These are phyloP conservation scores for Chelonus formosanus DNA, from an alignment of 2,888 invertebrate species.

Conservation along the genomic window DNA sequence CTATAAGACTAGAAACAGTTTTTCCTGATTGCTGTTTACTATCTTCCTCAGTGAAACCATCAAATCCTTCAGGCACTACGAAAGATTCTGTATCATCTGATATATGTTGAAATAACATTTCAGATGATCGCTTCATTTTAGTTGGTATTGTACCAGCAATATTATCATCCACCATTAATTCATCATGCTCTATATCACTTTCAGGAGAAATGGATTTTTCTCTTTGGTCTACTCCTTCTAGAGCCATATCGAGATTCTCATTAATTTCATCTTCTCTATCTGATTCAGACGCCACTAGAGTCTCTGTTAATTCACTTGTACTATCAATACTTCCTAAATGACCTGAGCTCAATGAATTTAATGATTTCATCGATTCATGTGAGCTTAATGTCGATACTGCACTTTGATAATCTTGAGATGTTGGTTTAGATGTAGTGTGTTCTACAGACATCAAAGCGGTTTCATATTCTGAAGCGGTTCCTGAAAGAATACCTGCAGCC, in stretches of 20 bases:
- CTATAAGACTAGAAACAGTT: constrained; percentile 71
- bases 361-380: constrained; percentile 87
- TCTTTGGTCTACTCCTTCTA: constrained; percentile 46
- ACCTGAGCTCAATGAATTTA: constrained; percentile 89
- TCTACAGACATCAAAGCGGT: constrained; percentile 84
- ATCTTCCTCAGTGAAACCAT: constrained; percentile 51
- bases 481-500: constrained; percentile 69
- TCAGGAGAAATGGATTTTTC: constrained; percentile 46
- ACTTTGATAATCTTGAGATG: constrained; percentile 86
- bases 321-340: constrained; percentile 86
- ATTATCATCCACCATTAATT: constrained; percentile 55
- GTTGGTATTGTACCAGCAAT: constrained; percentile 68
- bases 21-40: constrained; percentile 27
- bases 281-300: constrained; percentile 87
- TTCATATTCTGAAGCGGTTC: constrained; percentile 86
- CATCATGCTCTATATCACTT: constrained; percentile 50
- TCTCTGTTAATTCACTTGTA: constrained; percentile 90
- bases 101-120: constrained; percentile 84
- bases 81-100: constrained; percentile 65
- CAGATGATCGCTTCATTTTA: constrained; percentile 86
- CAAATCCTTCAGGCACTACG: constrained; percentile 57
- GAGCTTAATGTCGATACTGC: constrained; percentile 89
- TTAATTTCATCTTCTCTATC: constrained; percentile 73
- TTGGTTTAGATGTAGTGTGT: constrained; percentile 74
- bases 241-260: constrained; percentile 65